Percentiles rank a stretch among this genome's conserved stretches.
Evolutionary conservation across 2,888 invertebrate genomes (phyloP).

Genomic region (Hypselothyrea guttata): DNA sequence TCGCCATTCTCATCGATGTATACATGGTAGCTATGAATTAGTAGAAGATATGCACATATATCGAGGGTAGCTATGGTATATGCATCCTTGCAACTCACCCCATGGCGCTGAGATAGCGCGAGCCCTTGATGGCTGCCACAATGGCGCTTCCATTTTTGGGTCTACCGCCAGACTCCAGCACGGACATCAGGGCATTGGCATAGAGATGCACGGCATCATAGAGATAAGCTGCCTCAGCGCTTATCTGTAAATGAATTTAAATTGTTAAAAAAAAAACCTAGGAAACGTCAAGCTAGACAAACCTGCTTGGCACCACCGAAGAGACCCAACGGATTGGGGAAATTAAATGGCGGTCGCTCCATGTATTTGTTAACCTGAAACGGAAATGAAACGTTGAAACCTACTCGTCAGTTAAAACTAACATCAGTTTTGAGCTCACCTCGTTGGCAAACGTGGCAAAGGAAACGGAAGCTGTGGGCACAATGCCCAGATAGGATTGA

Average conservation of each 20-base stretch:
- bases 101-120: conserved; percentile 92
- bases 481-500: conserved; percentile 91
- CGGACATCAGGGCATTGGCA: conserved; percentile 89
- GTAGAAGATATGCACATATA: not conserved
- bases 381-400: not conserved
- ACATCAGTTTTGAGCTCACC: conserved; percentile 58
- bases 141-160: conserved; percentile 92
- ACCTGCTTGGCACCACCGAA: conserved; percentile 90
- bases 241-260: conserved; percentile 84
- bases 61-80: not conserved
- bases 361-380: conserved; percentile 91
- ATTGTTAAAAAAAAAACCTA: conserved; percentile 5
- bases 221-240: conserved; percentile 94
- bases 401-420: conserved; percentile 12
- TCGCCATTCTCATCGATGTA: conserved; percentile 96
- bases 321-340: conserved; percentile 89
- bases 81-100: conserved; percentile 85
- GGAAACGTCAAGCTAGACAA: conserved; percentile 20
- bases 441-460: conserved; percentile 87
- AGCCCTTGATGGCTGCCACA: conserved; percentile 89
- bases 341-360: conserved; percentile 93
- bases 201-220: conserved; percentile 97
- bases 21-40: conserved; percentile 88
- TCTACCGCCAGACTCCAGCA: conserved; percentile 87
- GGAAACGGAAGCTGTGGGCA: conserved; percentile 89